Conservation (phyloP, 2,888 invertebrate genomes). For the Thera obeliscata region DNA sequence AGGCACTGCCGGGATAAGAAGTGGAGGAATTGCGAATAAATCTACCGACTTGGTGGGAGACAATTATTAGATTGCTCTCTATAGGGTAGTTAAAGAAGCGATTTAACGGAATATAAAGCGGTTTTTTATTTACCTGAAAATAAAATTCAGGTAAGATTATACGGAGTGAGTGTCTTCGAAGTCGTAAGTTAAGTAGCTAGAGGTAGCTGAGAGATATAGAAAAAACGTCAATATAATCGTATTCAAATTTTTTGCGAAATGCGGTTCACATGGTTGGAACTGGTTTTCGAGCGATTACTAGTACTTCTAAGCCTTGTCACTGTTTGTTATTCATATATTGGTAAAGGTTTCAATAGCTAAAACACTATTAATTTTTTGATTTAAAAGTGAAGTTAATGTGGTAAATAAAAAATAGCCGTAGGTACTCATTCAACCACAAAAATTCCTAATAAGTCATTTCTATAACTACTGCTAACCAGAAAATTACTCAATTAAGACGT, state of each 20-base stretch:
- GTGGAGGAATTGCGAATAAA: conserved; percentile 24
- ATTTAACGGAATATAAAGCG: conserved; percentile 8
- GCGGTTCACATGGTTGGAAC: no score
- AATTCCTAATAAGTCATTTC: neutral
- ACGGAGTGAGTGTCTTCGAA: neutral
- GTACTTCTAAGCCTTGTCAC: no score
- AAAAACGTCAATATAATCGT: no score
- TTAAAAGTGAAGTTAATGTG: no score
- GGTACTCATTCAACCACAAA: neutral
- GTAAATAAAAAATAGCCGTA: neutral
- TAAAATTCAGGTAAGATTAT: neutral
- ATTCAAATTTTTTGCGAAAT: no score
- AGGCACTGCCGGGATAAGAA: conserved; percentile 33
- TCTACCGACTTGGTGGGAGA: conserved; percentile 22
- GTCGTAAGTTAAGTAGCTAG: neutral
- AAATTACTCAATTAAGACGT: conserved; percentile 39
- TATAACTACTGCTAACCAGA: conserved; percentile 28
- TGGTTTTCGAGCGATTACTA: no score
- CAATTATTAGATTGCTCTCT: conserved; percentile 27
- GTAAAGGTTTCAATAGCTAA: no score
- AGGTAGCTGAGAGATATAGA: neutral
- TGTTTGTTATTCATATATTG: no score
- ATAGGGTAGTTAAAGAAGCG: conserved; percentile 2
- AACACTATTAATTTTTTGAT: no score
- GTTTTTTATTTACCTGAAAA: neutral